These are phyloP conservation scores for Plotosus lineatus DNA, from an alignment of 2,113 vertebrate genomes.

Conservation along the genomic window DNA sequence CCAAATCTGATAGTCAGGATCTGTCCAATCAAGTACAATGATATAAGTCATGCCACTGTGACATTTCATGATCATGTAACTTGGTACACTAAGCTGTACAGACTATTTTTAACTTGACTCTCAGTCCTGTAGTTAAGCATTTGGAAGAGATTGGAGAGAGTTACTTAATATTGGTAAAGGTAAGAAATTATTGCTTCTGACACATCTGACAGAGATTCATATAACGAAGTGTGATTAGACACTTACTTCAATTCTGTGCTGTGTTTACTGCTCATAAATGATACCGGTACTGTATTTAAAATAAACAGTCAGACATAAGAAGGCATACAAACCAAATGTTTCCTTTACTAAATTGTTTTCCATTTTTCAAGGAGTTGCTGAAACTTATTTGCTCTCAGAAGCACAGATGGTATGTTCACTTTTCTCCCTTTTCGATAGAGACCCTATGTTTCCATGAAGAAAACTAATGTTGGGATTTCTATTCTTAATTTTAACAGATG, in stretches of 20 bases:
- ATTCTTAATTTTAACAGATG: background rate
- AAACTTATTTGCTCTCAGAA: background rate
- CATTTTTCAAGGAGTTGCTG: constrained; percentile 30
- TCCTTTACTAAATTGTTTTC: background rate
- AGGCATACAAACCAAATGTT: background rate
- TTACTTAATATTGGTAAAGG: background rate
- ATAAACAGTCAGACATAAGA: background rate
- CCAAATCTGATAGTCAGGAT: background rate
- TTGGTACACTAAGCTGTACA: constrained; percentile 15
- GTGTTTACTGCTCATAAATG: background rate
- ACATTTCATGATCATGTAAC: constrained; percentile 34
- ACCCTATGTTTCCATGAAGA: background rate
- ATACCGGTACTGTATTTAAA: background rate
- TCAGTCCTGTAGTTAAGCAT: constrained; percentile 9
- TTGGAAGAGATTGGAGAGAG: background rate
- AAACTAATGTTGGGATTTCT: background rate
- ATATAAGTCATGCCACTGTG: background rate
- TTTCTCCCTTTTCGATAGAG: background rate
- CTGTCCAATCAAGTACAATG: constrained; percentile 1
- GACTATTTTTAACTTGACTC: constrained; percentile 50
- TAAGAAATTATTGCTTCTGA: constrained; percentile 10
- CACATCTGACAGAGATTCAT: background rate
- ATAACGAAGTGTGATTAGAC: background rate
- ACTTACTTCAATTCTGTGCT: background rate
- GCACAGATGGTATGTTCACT: constrained; percentile 46